These are phyloP conservation scores for Metellina segmentata DNA, from an alignment of 2,888 invertebrate genomes.

Conservation along the genomic window DNA sequence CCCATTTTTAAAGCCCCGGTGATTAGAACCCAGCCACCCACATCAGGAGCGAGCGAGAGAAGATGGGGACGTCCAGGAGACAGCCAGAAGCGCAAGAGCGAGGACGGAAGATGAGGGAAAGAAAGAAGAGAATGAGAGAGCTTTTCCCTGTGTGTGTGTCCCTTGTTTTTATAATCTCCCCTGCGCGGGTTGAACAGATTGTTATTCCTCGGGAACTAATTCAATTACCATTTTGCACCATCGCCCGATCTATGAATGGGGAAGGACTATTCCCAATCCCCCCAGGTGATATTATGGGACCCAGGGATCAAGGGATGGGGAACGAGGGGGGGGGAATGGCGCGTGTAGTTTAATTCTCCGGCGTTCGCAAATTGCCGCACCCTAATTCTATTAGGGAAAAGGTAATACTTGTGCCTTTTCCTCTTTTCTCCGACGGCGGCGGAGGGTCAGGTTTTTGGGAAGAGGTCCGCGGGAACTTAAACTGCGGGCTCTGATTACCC, in stretches of 20 bases:
- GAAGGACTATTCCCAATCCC: slow-evolving; percentile 39
- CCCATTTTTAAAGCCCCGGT: slow-evolving; percentile 68
- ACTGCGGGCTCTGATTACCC: slow-evolving; percentile 42
- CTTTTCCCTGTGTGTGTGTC: neutral
- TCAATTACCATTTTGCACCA: slow-evolving; percentile 76
- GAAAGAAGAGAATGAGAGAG: slow-evolving; percentile 33
- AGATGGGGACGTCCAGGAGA: neutral
- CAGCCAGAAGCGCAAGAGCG: slow-evolving; percentile 40
- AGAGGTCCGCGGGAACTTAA: slow-evolving; percentile 25
- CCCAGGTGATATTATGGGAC: slow-evolving; percentile 73
- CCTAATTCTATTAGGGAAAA: slow-evolving; percentile 72
- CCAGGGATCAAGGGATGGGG: slow-evolving; percentile 30
- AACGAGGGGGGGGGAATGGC: slow-evolving; percentile 9
- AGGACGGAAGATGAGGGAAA: neutral
- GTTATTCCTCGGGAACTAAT: slow-evolving; percentile 74
- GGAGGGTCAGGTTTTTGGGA: slow-evolving; percentile 36
- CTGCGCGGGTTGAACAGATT: slow-evolving; percentile 67
- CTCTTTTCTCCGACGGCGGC: slow-evolving; percentile 19
- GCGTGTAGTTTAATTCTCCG: slow-evolving; percentile 66
- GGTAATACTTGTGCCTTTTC: slow-evolving; percentile 57
- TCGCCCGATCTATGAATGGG: slow-evolving; percentile 72
- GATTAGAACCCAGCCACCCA: slow-evolving; percentile 65
- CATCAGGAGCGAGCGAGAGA: slow-evolving; percentile 17
- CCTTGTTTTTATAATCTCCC: slow-evolving; percentile 75
- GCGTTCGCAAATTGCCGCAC: slow-evolving; percentile 71